Evolutionary conservation across 92 coral and sea anemone species (phyloP), one percentile per base, ranked within the genome.

Genomic region (Siderastrea radians): DNA sequence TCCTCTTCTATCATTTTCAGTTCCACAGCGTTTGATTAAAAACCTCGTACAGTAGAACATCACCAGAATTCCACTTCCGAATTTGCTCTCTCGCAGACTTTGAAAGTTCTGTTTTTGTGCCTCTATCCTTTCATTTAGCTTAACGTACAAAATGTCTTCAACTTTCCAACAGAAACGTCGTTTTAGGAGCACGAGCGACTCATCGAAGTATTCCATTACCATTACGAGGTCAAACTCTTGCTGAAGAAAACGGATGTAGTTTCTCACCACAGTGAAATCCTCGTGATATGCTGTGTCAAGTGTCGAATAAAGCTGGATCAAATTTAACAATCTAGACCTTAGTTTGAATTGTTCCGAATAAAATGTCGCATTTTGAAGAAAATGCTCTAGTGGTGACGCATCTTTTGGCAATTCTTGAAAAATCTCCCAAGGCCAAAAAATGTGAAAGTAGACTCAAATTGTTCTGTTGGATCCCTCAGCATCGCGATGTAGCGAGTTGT

Each of bases 191-290:
- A 95, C 86, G 3, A 95, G 83, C 7, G 98, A 95, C 70, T 95
- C 98, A 59, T 95, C 98, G 75, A 93, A 95, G 74, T 95, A 86
- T 62, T 93, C 98, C 87, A 93, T 80, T 69, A 95, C n/a, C 79
- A 95, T 17, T 2, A 95, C 94, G 70, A 95, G 73, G 69, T 93
- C 94, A 57, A 95, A 95, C 59, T 76, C 92, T 58, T 19, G 59
- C 38, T 93, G 77, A 46, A 95, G 87, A 12, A 82, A 64, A 4
- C 78, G 74, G 43, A 93, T 88, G 88, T 95, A 95, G 47, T 71
- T 48, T 49, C 14, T 7, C 53, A 70, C 78, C 49, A 82, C 26
- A 11, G 49, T 10, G 1, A 17, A 2, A 12, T 70, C 13, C 13
- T 17, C 47, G 48, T 82, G 70, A 70, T 82, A 26, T 26, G 38